A percentile compares a stretch with the other conserved stretches of the same genome.
phyloP scores from a whole-genome alignment of 2,797 vertebrate genomes.

The Phoeniculus purpureus region DNA sequence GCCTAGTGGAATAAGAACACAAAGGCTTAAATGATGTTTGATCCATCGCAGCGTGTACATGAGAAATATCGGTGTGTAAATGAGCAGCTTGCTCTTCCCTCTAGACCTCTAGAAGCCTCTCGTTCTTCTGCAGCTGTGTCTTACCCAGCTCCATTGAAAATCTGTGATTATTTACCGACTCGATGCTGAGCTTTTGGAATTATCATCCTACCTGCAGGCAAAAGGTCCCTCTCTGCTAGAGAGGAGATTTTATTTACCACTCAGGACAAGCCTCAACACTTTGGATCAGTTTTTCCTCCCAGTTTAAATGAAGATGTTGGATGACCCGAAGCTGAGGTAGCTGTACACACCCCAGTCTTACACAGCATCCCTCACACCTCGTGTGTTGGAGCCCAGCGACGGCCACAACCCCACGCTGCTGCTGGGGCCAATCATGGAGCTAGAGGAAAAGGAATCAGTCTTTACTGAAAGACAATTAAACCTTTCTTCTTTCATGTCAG shows the following conservation, averaged over 20 bases:
- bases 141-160: background rate
- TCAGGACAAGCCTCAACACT: background rate
- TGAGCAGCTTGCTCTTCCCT: background rate
- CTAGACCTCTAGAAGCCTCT: background rate
- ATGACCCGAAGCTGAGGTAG: rapidly evolving
- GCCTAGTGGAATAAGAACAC: background rate
- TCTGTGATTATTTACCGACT: background rate
- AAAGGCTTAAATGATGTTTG: rapidly evolving
- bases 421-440: background rate
- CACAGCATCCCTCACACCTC: rapidly evolving
- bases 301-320: rapidly evolving
- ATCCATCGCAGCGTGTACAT: rapidly evolving
- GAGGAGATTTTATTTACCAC: background rate
- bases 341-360: rapidly evolving
- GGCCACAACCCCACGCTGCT: background rate
- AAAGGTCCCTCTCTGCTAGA: background rate
- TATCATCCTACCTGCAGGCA: background rate
- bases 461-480: constrained; percentile 72
- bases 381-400: rapidly evolving
- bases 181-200: background rate
- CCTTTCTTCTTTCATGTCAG: constrained; percentile 78
- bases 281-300: background rate
- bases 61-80: background rate
- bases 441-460: background rate
- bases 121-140: rapidly evolving